Conservation (phyloP, 2,113 vertebrate species). For the Collichthys lucidus region DNA sequence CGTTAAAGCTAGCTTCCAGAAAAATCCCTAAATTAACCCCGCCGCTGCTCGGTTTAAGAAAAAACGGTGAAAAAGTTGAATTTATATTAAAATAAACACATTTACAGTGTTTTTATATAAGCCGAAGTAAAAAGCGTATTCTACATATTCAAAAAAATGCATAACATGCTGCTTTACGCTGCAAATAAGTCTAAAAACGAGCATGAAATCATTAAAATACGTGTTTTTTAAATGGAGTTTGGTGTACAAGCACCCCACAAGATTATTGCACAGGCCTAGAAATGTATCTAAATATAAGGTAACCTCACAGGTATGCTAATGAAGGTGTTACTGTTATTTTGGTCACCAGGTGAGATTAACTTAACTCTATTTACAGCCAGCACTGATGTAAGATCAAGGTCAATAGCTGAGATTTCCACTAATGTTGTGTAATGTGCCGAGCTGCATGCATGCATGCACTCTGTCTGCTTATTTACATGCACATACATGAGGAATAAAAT, state of each 20-base stretch:
- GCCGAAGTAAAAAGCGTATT: background rate
- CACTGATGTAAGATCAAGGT: slow-evolving; percentile 24
- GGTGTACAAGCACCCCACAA: background rate
- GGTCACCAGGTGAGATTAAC: slow-evolving; percentile 31
- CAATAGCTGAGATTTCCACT: slow-evolving; percentile 25
- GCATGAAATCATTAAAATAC: slow-evolving; percentile 1
- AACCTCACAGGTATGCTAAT: too few species aligned
- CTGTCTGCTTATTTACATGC: background rate
- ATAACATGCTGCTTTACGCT: fast-evolving
- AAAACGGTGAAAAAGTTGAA: background rate
- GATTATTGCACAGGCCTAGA: background rate
- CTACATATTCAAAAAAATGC: too few species aligned
- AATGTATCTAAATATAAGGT: too few species aligned
- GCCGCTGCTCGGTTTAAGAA: background rate
- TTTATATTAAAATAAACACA: background rate
- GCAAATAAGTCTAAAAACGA: background rate
- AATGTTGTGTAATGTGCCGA: background rate
- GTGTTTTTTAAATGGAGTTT: slow-evolving; percentile 15
- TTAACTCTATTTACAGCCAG: slow-evolving; percentile 38
- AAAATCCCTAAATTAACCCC: slow-evolving; percentile 43
- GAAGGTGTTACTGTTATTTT: slow-evolving; percentile 1
- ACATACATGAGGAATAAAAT: too few species aligned
- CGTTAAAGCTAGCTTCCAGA: slow-evolving; percentile 51
- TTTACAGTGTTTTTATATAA: background rate
- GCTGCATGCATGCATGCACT: too few species aligned